These are phyloP conservation scores for Chironomus striatipennis DNA, from an alignment of 1,140 invertebrate genomes.

Conservation along the genomic window DNA sequence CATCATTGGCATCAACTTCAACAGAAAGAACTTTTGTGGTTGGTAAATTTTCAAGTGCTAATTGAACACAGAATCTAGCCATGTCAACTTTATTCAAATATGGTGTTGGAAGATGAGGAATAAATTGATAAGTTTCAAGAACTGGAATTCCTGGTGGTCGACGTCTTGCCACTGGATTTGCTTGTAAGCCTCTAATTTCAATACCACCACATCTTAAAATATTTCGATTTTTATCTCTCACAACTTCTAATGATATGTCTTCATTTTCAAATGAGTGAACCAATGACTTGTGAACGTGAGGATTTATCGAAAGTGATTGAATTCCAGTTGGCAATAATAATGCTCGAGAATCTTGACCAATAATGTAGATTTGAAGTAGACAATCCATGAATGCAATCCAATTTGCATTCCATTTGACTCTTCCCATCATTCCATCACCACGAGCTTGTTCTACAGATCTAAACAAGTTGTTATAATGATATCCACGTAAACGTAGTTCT, in stretches of 20 bases:
- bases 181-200: constrained; percentile 72
- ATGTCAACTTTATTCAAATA: constrained; percentile 36
- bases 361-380: constrained; percentile 79
- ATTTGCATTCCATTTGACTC: constrained; percentile 61
- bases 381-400: constrained; percentile 92
- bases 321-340: constrained; percentile 81
- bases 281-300: constrained; percentile 51
- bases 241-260: constrained; percentile 37
- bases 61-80: constrained; percentile 45
- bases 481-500: constrained; percentile 81
- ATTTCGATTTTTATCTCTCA: constrained; percentile 32
- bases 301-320: constrained; percentile 68
- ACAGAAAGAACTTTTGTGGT: constrained; percentile 61
- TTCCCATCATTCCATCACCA: constrained; percentile 43
- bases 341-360: constrained; percentile 61
- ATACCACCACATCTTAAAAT: constrained; percentile 65
- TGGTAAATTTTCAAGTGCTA: constrained; percentile 68
- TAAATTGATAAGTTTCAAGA: constrained; percentile 65
- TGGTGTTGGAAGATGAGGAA: constrained; percentile 51
- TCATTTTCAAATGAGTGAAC: constrained; percentile 36
- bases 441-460: constrained; percentile 34
- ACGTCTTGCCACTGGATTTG: constrained; percentile 64
- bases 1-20: constrained; percentile 41
- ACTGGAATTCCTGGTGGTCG: constrained; percentile 55
- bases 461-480: constrained; percentile 60